A percentile compares a stretch with the other conserved stretches of the same genome.
Evolutionary conservation across 2,113 vertebrate species (phyloP).

Genomic region (Podocnemis expansa): DNA sequence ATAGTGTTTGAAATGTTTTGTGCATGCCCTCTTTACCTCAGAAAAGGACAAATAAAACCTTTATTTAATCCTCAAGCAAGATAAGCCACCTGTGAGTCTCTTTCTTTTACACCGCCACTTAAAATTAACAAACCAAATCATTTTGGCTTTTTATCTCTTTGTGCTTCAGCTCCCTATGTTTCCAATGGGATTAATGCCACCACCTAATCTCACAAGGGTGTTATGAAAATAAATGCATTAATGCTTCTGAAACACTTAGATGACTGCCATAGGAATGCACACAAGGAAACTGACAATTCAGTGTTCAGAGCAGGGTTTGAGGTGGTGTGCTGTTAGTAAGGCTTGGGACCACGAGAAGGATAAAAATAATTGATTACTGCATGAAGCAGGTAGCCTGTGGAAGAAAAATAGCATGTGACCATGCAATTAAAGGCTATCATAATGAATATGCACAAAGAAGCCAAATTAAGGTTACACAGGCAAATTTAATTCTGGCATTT

Average conservation of each 20-base stretch:
- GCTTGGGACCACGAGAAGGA: not conserved
- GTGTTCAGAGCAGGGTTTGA: not conserved
- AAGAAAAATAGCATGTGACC: not conserved
- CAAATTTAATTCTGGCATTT: not conserved
- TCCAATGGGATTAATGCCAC: not conserved
- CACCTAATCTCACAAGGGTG: not conserved
- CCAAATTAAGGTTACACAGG: not conserved
- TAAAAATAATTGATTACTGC: not conserved
- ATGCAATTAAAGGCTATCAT: not conserved
- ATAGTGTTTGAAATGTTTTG: not conserved
- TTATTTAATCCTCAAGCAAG: not conserved
- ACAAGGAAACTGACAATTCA: not conserved
- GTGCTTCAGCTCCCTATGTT: not conserved
- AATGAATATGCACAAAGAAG: rapidly evolving
- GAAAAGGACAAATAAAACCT: not conserved
- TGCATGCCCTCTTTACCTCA: not conserved
- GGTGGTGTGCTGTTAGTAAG: not conserved
- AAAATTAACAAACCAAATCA: not conserved
- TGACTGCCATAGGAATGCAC: not conserved
- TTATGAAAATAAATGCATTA: not conserved
- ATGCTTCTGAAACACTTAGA: not conserved
- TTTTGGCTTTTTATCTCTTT: not conserved
- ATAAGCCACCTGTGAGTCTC: not conserved
- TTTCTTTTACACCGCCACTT: not conserved
- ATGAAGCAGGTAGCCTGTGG: not conserved